Conservation (phyloP, 2,113 vertebrate species). For the Phyllostomus hastatus region DNA sequence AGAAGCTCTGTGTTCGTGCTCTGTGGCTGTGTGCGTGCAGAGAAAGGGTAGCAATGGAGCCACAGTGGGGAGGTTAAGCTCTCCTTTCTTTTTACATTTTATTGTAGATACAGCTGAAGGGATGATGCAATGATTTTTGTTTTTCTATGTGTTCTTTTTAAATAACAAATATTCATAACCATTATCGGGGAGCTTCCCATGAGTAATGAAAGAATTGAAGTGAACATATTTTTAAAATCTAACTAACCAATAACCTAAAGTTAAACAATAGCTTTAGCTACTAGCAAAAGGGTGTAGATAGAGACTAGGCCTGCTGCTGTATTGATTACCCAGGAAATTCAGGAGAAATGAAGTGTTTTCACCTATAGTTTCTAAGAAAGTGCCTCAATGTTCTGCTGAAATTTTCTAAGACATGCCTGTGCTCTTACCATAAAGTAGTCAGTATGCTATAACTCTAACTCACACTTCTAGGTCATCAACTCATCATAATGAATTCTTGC, state of each 20-base stretch:
- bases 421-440: neutral
- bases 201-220: neutral
- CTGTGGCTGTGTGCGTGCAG: neutral
- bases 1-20: neutral
- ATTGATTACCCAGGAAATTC: neutral
- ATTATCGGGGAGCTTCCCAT: neutral
- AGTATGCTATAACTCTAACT: neutral
- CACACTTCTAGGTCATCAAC: neutral
- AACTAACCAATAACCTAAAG: neutral
- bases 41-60: neutral
- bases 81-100: neutral
- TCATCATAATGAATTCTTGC: neutral
- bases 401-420: neutral
- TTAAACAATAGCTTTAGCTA: neutral
- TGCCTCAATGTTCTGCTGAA: neutral
- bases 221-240: neutral
- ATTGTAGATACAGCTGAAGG: neutral
- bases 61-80: neutral
- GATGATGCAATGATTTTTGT: neutral
- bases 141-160: constrained; percentile 15
- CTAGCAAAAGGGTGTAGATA: neutral
- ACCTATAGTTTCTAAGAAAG: neutral
- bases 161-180: neutral
- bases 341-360: neutral
- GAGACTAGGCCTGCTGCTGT: neutral